These are phyloP conservation scores for Acipenser oxyrinchus DNA, from an alignment of 2,797 vertebrate genomes.

Conservation along the genomic window DNA sequence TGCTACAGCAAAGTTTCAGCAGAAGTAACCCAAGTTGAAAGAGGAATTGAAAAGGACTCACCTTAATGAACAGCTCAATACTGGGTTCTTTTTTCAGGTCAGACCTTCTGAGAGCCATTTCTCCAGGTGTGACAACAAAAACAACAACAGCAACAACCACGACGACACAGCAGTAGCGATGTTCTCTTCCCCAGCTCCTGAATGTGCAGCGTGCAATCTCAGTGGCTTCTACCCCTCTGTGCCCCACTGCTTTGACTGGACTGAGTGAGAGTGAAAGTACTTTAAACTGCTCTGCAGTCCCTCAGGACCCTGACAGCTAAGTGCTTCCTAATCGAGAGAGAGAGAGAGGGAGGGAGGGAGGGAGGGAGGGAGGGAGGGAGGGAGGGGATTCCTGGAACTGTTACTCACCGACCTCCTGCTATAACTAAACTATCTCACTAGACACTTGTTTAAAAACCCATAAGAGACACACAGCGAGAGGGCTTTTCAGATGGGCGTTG, in stretches of 20 bases:
- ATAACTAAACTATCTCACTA: conserved; percentile 34
- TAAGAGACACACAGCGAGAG: conserved; percentile 39
- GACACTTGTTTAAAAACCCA: conserved; percentile 39
- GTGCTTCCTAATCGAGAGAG: conserved; percentile 10
- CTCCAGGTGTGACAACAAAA: not conserved
- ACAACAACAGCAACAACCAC: no score
- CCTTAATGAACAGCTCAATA: conserved; percentile 90
- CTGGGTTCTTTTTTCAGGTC: conserved; percentile 60
- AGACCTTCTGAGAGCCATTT: conserved; percentile 64
- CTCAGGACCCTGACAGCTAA: not conserved
- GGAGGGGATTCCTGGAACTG: conserved; percentile 12
- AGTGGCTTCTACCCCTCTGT: not conserved
- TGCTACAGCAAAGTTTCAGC: not conserved
- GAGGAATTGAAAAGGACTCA: conserved; percentile 42
- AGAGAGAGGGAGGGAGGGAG: conserved; percentile 10
- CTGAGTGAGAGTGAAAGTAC: not conserved
- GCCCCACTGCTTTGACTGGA: not conserved
- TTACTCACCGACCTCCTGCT: conserved; percentile 21
- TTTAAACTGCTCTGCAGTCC: not conserved
- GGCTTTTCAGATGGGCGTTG: conserved; percentile 48
- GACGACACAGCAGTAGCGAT: not conserved
- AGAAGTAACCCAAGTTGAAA: no score
- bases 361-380: not conserved
- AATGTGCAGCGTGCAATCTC: not conserved
- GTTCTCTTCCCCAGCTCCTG: not conserved